Conservation (phyloP, 2,113 vertebrate species). For the Apistogramma diplotaenia region DNA sequence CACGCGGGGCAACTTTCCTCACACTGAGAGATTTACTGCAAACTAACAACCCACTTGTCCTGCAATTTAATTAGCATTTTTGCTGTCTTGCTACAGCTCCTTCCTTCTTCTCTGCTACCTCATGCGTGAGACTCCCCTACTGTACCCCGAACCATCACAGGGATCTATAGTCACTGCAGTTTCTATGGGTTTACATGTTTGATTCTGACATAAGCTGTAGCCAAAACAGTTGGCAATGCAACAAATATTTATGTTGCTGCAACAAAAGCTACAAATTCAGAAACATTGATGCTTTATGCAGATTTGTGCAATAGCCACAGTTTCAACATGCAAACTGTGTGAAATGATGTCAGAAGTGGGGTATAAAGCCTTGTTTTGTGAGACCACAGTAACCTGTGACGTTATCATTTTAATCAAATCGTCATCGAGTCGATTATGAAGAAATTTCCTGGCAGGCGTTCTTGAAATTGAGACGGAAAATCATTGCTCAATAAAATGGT, state of each 20-base stretch:
- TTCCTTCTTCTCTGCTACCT: neutral
- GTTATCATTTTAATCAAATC: neutral
- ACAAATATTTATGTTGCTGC: neutral
- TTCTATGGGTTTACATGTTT: neutral
- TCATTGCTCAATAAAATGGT: neutral
- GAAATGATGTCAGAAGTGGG: neutral
- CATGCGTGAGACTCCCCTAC: neutral
- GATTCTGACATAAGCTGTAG: neutral
- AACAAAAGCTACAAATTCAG: neutral
- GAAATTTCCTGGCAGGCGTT: neutral
- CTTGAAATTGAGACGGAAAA: neutral
- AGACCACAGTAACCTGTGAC: neutral
- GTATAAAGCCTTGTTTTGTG: neutral
- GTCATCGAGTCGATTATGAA: neutral
- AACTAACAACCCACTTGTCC: neutral
- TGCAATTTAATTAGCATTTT: neutral
- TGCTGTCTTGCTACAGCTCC: neutral
- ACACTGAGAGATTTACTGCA: neutral
- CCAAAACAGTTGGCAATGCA: neutral
- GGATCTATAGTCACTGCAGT: neutral
- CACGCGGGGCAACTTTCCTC: neutral
- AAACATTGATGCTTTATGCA: neutral
- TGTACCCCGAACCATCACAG: neutral
- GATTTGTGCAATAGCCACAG: neutral
- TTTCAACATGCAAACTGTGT: neutral